phyloP scores from a whole-genome alignment of 1,140 invertebrate species.

The Bombus cullumanus region DNA sequence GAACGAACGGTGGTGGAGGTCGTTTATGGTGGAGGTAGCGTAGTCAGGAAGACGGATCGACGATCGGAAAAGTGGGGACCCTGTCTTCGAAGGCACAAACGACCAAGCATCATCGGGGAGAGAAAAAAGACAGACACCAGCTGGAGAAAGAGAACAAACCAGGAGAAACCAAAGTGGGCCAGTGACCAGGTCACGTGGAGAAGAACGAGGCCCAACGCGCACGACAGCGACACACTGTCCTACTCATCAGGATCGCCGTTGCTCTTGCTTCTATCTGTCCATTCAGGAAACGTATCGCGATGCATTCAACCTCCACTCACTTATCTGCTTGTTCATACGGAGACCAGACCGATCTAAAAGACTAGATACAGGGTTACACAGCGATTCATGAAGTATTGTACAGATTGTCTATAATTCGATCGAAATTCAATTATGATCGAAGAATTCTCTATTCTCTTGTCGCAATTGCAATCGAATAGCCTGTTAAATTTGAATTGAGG shows the following conservation, averaged over 20 bases:
- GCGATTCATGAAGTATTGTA: background rate
- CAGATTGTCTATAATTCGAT: too few relatives aligned
- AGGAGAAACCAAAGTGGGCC: slow-evolving; percentile 81
- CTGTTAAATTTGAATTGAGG: background rate
- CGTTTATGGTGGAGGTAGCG: slow-evolving; percentile 70
- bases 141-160: slow-evolving; percentile 37
- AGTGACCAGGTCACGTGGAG: slow-evolving; percentile 81
- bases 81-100: slow-evolving; percentile 37
- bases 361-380: background rate
- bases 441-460: too few relatives aligned
- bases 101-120: slow-evolving; percentile 16
- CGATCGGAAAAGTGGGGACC: slow-evolving; percentile 44
- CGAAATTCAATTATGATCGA: too few relatives aligned
- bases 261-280: slow-evolving; percentile 68
- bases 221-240: slow-evolving; percentile 82
- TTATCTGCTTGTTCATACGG: slow-evolving; percentile 4
- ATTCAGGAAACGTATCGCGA: slow-evolving; percentile 76
- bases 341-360: background rate
- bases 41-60: slow-evolving; percentile 55
- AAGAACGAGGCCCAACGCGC: slow-evolving; percentile 78
- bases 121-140: slow-evolving; percentile 18
- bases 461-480: background rate
- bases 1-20: slow-evolving; percentile 59
- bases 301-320: slow-evolving; percentile 46
- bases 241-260: slow-evolving; percentile 75